These are phyloP conservation scores for Lepidonotus clava DNA, from an alignment of 2,888 invertebrate genomes.

Conservation along the genomic window DNA sequence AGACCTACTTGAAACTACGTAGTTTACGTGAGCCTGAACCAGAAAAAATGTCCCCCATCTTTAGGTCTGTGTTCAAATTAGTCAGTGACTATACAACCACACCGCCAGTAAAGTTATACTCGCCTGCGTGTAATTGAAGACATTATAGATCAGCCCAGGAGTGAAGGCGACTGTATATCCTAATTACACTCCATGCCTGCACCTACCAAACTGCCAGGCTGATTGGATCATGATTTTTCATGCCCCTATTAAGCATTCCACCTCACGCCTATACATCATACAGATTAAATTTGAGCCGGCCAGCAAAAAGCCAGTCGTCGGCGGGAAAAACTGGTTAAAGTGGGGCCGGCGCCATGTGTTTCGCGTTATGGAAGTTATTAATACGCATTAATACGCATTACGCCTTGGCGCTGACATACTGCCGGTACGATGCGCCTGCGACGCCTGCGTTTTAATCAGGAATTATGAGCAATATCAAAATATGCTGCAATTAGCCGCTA, in stretches of 20 bases:
- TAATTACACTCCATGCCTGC: neutral
- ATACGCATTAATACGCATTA: conserved; percentile 42
- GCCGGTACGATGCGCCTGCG: neutral
- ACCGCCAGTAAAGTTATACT: too few species aligned
- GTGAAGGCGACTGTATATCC: neutral
- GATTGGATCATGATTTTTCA: conserved; percentile 50
- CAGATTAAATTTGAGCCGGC: conserved; percentile 45
- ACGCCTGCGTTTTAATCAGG: conserved; percentile 43
- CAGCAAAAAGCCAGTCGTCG: conserved; percentile 43
- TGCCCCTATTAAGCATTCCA: conserved; percentile 26
- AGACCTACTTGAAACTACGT: too few species aligned
- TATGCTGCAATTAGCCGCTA: conserved; percentile 18
- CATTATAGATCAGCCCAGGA: too few species aligned
- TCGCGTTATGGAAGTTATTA: conserved; percentile 34
- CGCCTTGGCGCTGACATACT: neutral
- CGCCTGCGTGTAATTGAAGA: too few species aligned
- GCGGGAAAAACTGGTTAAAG: conserved; percentile 41
- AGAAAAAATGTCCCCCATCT: too few species aligned
- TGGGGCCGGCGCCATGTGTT: conserved; percentile 38
- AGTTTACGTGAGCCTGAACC: too few species aligned
- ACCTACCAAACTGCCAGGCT: neutral
- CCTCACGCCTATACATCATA: conserved; percentile 38
- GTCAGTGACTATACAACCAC: too few species aligned
- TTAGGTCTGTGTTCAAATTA: too few species aligned
- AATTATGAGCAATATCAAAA: conserved; percentile 52